phyloP scores from a whole-genome alignment of 2,797 vertebrate genomes.

The Macrochelys suwanniensis region DNA sequence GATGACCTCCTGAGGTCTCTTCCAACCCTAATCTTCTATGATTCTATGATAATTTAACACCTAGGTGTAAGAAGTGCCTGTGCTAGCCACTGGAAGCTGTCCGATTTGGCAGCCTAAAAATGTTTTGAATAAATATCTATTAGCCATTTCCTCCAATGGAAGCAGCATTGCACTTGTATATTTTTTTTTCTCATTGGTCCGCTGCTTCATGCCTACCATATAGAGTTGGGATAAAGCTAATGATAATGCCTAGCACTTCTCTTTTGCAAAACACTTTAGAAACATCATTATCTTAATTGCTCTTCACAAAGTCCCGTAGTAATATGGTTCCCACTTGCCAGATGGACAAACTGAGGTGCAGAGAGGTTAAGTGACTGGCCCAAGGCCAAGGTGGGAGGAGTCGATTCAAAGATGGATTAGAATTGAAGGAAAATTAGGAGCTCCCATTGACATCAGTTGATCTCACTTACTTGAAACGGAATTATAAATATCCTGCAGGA shows the following conservation, averaged over 20 bases:
- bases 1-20: too few relatives aligned
- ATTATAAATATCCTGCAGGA: background rate
- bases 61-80: background rate
- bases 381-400: background rate
- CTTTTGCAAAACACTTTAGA: background rate
- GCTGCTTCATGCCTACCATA: rapidly evolving
- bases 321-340: background rate
- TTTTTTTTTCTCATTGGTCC: background rate
- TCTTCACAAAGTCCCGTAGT: background rate
- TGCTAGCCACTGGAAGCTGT: background rate
- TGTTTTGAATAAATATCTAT: background rate
- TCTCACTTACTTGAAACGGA: background rate
- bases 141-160: background rate
- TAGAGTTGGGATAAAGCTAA: background rate
- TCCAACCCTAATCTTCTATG: too few relatives aligned
- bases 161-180: background rate
- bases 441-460: background rate
- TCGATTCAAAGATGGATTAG: background rate
- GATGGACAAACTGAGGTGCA: background rate
- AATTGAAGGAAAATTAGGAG: background rate
- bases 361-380: background rate
- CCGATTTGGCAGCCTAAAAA: background rate
- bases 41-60: background rate
- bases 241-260: background rate
- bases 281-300: background rate